phyloP scores from a whole-genome alignment of 2,113 vertebrate species.

The Xenopus borealis region DNA sequence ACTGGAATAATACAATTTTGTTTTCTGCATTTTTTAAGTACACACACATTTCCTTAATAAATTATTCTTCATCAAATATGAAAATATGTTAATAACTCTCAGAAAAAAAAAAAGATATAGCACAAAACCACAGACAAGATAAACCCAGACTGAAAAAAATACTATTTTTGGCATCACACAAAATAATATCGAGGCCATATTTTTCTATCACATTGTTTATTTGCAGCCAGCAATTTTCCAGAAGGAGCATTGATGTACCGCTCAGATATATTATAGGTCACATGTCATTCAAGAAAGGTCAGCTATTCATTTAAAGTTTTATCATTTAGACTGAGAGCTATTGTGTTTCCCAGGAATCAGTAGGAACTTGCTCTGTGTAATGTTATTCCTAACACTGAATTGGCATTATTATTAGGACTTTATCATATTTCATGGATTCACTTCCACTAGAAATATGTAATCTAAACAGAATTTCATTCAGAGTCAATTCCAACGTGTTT shows the following conservation, averaged over 20 bases:
- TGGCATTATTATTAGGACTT: conserved; percentile 52
- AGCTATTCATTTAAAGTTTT: conserved; percentile 82
- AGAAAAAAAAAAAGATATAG: no score
- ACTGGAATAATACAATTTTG: no score
- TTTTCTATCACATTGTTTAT: conserved; percentile 86
- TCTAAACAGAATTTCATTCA: conserved; percentile 57
- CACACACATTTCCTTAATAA: no score
- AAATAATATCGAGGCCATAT: conserved; percentile 77
- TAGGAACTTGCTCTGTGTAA: conserved; percentile 46
- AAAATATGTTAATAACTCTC: no score
- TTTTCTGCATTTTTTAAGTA: no score
- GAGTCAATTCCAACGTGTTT: conserved; percentile 49
- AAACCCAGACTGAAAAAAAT: conserved; percentile 69
- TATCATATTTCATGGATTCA: conserved; percentile 40
- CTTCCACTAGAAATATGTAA: conserved; percentile 47
- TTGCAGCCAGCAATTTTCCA: conserved; percentile 85
- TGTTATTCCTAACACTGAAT: conserved; percentile 54
- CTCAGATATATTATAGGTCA: conserved; percentile 77
- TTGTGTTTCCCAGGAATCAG: conserved; percentile 49
- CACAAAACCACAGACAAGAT: conserved; percentile 72
- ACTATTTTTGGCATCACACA: conserved; percentile 73
- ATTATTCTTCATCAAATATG: no score
- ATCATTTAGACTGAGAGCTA: conserved; percentile 66
- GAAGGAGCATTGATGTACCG: conserved; percentile 70
- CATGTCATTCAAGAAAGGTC: conserved; percentile 84